Base-by-base conservation (phyloP, 2,113 vertebrate genomes). In the Anolis carolinensis region DNA sequence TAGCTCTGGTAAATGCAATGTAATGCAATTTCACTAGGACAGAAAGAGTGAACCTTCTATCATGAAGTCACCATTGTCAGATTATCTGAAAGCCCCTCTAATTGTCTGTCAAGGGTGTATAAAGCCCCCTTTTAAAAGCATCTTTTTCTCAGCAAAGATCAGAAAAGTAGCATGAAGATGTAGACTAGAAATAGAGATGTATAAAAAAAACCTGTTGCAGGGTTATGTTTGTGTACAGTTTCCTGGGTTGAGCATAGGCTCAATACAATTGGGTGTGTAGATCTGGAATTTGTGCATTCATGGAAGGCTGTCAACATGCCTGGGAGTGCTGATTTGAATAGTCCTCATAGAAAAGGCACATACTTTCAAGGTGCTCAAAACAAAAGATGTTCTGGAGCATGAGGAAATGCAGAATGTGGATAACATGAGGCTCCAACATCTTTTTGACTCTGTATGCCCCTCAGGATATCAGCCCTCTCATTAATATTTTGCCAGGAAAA, bases 41-140 rank as follows among this genome's bases (percentile, higher is more conserved):
- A 75, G 89, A 74, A 88, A 30, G 67, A 87, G 55, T 44, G 39
- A 85, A 36, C 72, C 87, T 89, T 81, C 83, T 83, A 48, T 63
- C 44, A 55, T 34, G 3, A 50, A 90, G 86, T 21, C 44, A 89
- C 5, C 68, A 85, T 8, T 71, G 83, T 71, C 20, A 85, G 67
- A 5, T 52, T 89, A 70, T 92, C 84, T 85, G 5, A 90, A 86
- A 20, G 82, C 82, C 3, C 16, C 85, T 21, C 71, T 83, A 90
- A 73, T 80, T 83, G 74, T 87, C 90, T 44, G 20, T 55, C 34
- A 39, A 88, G 36, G 80, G 0, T 87, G 76, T 23, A 88, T 6
- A 80, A 87, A 79, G 30, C 39, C 13, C 86, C 27, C 82, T 83
- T 16, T 83, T 52, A 74, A 50, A 72, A 75, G 36, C 50, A 48